Evolutionary conservation across 2,888 invertebrate genomes (phyloP), one percentile per base, ranked within the genome.

Genomic region (Heteropelma amictum): DNA sequence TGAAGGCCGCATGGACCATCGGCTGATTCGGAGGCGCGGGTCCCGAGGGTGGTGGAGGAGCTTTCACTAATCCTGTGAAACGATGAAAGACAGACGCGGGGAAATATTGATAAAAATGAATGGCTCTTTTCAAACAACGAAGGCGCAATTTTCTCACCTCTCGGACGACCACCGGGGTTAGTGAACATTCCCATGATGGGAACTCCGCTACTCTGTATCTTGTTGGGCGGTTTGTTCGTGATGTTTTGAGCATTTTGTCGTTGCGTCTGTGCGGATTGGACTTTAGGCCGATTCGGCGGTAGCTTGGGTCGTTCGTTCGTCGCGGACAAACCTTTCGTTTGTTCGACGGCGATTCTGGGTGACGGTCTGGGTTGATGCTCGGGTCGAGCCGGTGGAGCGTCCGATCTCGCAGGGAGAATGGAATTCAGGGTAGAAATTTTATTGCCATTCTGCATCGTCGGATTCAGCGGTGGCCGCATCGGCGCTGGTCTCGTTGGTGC

Each of bases 1-100:
- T 79, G 64, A 89, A 89, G 3, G 81, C 85, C 35, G 78, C 78
- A 77, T 86, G 81, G 33, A 86, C 78, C 58, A 86, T 83, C 12
- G 90, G 88, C 73, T 90, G 90, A 76, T 89, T 89, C 1, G 90
- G 88, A 1, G 91, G 90, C 1, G 90, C 90, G 1, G 90, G 90
- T 33, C 89, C 89, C 8, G 88, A 85, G 0, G 90, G 90, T 3
- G 90, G 90, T 2, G 91, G 90, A 1, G 90, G 90, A 35, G 89
- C 88, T 76, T 84, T 85, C 8, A 87, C 65, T 23, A 85, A 63
- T 47, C 86, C 86, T 72, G 77, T n/a, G 0, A 2, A 33, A 47
- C 3, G 19, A 21, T 6, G 10, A 28, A 19, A 53, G 23, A 8
- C 8, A 8, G n/a, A 40, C 42, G 6, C 21, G 35, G 12, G 42